Evolutionary conservation across 2,888 invertebrate species (phyloP), one percentile per base, ranked within the genome.

Genomic region (Rhagonycha fulva): DNA sequence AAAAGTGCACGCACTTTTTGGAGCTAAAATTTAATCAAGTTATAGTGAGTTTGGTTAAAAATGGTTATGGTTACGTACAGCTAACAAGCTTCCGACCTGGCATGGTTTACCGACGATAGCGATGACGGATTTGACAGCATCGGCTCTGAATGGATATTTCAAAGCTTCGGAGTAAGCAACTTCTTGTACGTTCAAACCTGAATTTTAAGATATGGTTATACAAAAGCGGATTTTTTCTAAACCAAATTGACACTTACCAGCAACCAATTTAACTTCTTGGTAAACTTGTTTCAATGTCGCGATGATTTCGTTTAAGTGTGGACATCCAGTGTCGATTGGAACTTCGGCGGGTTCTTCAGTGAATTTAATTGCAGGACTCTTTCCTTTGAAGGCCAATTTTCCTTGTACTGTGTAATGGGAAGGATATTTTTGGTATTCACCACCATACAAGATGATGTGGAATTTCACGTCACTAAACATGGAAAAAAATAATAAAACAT

Each of bases 91-190:
- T 26, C 89, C 89, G 78, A 89, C 87, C 80, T 90, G 89, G 85
- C 95, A 93, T 0, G 90, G 87, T 24, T 90, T 89, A 12, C 92
- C 92, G 26, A 92, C 89, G 0, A 95, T 89, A 62, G 91, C 91
- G 82, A 97, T 88, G 79, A 94, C 90, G 71, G 92, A 91, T 84
- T 95, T 96, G 63, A 93, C 90, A 0, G 96, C 94, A 1, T 92
- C 93, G 0, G 94, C 89, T 78, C 96, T 91, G 89, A 94, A 94
- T 0, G 95, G 95, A 87, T 94, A 93, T 0, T 91, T 86, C 12
- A 92, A 83, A 0, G 94, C 90, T 60, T 91, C 89, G 11, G 88
- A 83, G 87, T 94, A 93, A 0, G 94, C 93, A n/a, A 87, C 87
- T n/a, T 85, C 81, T 76, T 82, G 79, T 11, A 28, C 24, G 3